phyloP scores from a whole-genome alignment of 2,797 vertebrate genomes.

The Leptodactylus fallax region DNA sequence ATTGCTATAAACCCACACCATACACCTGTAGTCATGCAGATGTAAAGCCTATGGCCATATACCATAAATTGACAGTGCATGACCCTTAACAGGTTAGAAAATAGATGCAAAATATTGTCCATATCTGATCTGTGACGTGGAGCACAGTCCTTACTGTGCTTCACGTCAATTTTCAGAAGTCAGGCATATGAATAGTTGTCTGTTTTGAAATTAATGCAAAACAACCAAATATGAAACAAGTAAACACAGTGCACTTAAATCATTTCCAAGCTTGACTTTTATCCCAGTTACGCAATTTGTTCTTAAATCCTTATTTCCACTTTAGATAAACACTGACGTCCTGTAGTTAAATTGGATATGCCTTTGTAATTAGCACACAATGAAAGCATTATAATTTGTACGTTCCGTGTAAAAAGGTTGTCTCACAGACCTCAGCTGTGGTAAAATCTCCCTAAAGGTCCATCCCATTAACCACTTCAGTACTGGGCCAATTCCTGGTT shows the following conservation, averaged over 20 bases:
- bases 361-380: conserved; percentile 37
- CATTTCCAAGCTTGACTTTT: conserved; percentile 14
- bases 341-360: conserved; percentile 23
- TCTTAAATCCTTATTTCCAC: conserved; percentile 16
- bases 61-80: too few relatives aligned
- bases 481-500: too few relatives aligned
- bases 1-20: too few relatives aligned
- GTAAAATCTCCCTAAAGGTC: not conserved
- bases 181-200: not conserved
- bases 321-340: conserved; percentile 38
- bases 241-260: conserved; percentile 7
- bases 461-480: not conserved
- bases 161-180: too few relatives aligned
- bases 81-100: not conserved
- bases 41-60: too few relatives aligned
- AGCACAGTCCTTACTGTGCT: too few relatives aligned
- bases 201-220: not conserved
- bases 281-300: not conserved
- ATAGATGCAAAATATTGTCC: not conserved
- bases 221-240: not conserved
- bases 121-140: too few relatives aligned
- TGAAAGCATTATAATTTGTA: conserved; percentile 26
- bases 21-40: too few relatives aligned
- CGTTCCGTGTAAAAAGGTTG: not conserved
- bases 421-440: conserved; percentile 4